Base-by-base conservation (phyloP, 2,113 vertebrate species). In the Hyaena hyaena region DNA sequence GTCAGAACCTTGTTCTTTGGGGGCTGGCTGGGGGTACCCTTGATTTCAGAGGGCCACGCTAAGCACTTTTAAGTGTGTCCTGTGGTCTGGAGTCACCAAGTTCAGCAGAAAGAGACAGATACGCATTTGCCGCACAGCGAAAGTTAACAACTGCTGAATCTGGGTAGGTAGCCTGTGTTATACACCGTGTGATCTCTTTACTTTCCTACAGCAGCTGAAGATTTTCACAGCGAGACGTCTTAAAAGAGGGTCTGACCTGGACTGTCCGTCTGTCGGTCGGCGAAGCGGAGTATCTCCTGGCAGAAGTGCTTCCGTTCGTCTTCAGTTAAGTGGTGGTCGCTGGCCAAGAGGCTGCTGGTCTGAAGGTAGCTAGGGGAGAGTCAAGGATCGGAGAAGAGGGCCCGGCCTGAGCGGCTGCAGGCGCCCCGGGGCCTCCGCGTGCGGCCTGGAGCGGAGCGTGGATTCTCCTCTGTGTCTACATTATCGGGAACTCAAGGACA, bases 281-380 rank as follows among this genome's bases (percentile, higher is more conserved):
- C 99, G 94, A 99, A 99, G 96, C 95, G 98, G n/a, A 99, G 98
- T 35, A 99, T 99, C 98, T 99, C 99, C 96, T 99, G 99, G 98
- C 99, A 99, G 98, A 99, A 99, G 97, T 99, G 97, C 84, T 98
- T 99, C 21, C 99, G 99, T 96, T 99, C 99, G 7, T 99, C 99
- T 2, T 99, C 98, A 0, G 98, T 98, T 86, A 99, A 98, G 97
- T 99, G 99, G 19, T 10, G 65, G 55, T 99, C 99, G 10, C 99
- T 98, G 53, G 99, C 99, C 97, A 99, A 98, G 93, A 99, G 99
- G 98, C 99, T 99, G 92, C 99, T 99, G 12, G 99, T 99, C 98
- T 99, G 99, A 90, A 99, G 99, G 98, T 99, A 99, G 97, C 99
- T 99, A 97, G 16, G 89, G 0, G 33, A 45, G 69, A 68, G 99